Evolutionary conservation across 64 coral and sea anemone species (phyloP).

Genomic region (Pocillopora damicornis): DNA sequence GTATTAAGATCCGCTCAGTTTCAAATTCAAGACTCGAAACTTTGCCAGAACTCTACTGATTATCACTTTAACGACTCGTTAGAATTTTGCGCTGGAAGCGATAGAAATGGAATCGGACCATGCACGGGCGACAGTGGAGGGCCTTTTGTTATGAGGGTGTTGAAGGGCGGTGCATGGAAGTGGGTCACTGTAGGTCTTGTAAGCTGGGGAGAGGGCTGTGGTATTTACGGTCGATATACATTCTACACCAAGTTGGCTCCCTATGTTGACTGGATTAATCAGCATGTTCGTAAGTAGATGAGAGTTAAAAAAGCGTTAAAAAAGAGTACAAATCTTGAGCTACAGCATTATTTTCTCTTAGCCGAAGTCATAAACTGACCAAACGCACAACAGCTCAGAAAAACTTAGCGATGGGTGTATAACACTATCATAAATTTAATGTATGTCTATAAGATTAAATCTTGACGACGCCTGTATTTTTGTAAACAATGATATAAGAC

Average conservation of each 20-base stretch:
- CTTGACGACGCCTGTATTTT: too few species aligned
- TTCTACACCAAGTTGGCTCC: constrained; percentile 39
- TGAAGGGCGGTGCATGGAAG: background rate
- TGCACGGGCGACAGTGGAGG: constrained; percentile 56
- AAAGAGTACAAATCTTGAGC: background rate
- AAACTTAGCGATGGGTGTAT: too few species aligned
- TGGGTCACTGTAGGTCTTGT: constrained; percentile 35
- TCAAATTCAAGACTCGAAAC: constrained; percentile 1
- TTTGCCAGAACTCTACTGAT: constrained; percentile 12
- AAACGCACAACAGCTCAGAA: too few species aligned
- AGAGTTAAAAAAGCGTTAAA: background rate
- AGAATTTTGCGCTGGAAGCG: constrained; percentile 50
- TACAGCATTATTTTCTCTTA: too few species aligned
- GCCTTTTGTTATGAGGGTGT: constrained; percentile 37
- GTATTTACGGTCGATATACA: constrained; percentile 23
- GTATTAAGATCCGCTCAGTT: constrained; percentile 1
- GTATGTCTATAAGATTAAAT: too few species aligned
- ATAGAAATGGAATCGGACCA: constrained; percentile 14
- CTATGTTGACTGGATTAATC: constrained; percentile 29
- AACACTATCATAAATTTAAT: too few species aligned
- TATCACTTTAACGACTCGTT: constrained; percentile 37
- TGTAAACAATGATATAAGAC: too few species aligned
- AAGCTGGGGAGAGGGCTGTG: constrained; percentile 49
- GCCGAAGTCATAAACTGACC: too few species aligned
- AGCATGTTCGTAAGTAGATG: background rate